Evolutionary conservation across 1,140 invertebrate genomes (phyloP), one percentile per base, ranked within the genome.

Genomic region (Drosophila burlai): DNA sequence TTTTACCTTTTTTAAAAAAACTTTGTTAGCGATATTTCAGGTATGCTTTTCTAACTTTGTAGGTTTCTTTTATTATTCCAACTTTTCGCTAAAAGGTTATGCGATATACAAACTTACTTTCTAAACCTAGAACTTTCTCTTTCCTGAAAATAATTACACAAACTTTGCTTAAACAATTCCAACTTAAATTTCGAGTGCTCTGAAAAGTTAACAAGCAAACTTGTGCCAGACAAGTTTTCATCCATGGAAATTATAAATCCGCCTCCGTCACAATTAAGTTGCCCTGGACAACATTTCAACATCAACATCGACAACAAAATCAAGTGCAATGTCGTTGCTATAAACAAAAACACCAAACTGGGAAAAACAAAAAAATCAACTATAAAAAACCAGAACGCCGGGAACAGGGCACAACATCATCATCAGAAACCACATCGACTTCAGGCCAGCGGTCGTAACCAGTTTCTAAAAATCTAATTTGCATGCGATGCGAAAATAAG

Each of bases 381-480:
- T 50, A 74, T 42, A 24, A 65, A 65, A 58, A 76, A 65, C 69
- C 71, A 75, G 73, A 76, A 45, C 46, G 31, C n/a, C 49, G 34
- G 34, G 52, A 55, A 38, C 34, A 24, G 52, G 52, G 52, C 43
- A 43, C 31, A 66, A 38, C 31, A 50, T 46, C 21, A 65, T 45
- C 50, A 68, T 21, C 26, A 40, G 34, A 21, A 62, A 34, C 63
- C 29, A 60, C 29, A 67, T 18, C 16, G 13, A 67, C 46, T 62
- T 67, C 15, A 46, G 34, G 18, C n/a, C 50, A 16, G 42, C 43
- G 31, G 31, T 31, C 45, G 18, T 7, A 66, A 76, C 72, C 74
- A 62, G 74, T 76, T 76, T 61, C 52, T 36, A 65, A 55, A 57
- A 74, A 52, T 26, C 54, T 66, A 65, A 76, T 76, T 76, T 76